phyloP scores from a whole-genome alignment of 1,140 invertebrate species.

The Fopius arisanus region DNA sequence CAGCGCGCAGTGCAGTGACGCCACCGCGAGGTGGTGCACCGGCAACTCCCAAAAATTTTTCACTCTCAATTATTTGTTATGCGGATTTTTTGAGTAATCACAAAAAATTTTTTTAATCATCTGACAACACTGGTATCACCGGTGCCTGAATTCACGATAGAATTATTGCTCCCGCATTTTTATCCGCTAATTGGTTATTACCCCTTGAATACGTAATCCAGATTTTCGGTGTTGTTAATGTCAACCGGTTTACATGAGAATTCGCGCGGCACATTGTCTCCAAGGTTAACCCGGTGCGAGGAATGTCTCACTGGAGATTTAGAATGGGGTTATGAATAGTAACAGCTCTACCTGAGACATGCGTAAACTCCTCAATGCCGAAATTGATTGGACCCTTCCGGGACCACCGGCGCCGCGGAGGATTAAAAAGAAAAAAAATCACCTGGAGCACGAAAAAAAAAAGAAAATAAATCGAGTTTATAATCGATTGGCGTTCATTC shows the following conservation, averaged over 20 bases:
- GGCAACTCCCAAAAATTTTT: too few species aligned
- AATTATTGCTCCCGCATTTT: not conserved
- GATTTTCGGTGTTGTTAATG: not conserved
- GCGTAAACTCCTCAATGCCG: not conserved
- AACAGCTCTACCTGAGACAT: not conserved
- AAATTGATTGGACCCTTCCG: not conserved
- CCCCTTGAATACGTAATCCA: not conserved
- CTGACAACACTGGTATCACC: not conserved
- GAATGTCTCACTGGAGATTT: too few species aligned
- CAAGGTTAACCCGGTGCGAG: not conserved
- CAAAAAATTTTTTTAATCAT: too few species aligned
- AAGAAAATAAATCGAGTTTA: too few species aligned
- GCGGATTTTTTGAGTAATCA: too few species aligned
- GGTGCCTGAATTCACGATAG: not conserved
- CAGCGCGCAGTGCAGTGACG: too few species aligned
- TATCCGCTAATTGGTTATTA: not conserved
- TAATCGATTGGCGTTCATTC: not conserved
- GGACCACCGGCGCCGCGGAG: not conserved
- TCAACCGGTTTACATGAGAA: constrained; percentile 8
- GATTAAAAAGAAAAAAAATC: not conserved
- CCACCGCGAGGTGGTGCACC: too few species aligned
- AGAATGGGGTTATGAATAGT: not conserved
- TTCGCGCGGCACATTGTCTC: not conserved
- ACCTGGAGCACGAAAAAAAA: not conserved
- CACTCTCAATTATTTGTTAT: too few species aligned